A percentile compares a stretch with the other conserved stretches of the same genome.
Evolutionary conservation across 1,140 invertebrate species (phyloP).

Genomic region (Hirudo medicinalis): DNA sequence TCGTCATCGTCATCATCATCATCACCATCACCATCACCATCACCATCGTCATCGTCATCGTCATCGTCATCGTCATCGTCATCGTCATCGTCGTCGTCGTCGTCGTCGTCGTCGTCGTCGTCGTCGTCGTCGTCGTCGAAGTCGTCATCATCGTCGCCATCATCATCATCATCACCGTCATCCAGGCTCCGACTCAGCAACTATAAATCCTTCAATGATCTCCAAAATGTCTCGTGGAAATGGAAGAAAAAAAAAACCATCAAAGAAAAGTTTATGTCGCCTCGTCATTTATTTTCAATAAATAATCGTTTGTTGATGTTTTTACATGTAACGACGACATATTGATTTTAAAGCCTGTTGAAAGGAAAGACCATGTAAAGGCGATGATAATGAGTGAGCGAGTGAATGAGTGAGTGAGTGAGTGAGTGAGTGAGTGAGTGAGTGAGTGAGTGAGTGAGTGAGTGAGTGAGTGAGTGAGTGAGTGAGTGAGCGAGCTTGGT

Average conservation of each 20-base stretch:
- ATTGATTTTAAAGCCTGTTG: too few species aligned
- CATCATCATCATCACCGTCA: background rate
- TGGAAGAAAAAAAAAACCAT: background rate
- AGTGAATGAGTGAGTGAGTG: conserved; percentile 9
- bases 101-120: too few species aligned
- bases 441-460: conserved; percentile 23
- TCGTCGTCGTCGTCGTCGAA: too few species aligned
- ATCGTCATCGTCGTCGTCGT: background rate
- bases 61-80: background rate
- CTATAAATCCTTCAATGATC: too few species aligned
- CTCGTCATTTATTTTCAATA: background rate
- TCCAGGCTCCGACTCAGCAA: background rate
- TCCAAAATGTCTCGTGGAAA: conserved; percentile 6
- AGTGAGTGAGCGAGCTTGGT: conserved; percentile 10
- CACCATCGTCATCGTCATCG: background rate
- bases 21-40: background rate
- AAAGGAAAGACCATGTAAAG: background rate
- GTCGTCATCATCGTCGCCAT: too few species aligned
- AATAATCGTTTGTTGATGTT: background rate
- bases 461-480: conserved; percentile 22
- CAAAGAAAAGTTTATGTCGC: background rate
- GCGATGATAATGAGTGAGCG: conserved; percentile 13
- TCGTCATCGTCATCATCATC: background rate
- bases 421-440: conserved; percentile 21
- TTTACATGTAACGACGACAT: too few species aligned